These are phyloP conservation scores for Nebria salina DNA, from an alignment of 2,888 invertebrate genomes.

Conservation along the genomic window DNA sequence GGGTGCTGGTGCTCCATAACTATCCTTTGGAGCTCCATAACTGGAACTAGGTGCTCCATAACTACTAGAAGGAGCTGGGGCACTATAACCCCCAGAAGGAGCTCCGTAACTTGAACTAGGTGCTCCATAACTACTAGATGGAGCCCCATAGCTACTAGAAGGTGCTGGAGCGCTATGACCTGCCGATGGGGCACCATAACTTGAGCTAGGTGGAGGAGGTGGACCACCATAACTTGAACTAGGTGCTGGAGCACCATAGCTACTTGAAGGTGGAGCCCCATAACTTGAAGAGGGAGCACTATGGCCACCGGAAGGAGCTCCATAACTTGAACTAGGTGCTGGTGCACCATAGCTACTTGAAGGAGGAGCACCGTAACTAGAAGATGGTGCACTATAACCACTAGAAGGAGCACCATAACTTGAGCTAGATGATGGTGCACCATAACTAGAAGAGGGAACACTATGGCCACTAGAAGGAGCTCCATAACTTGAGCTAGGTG, in stretches of 20 bases:
- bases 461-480: slow-evolving; percentile 24
- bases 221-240: slow-evolving; percentile 26
- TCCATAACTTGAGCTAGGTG: slow-evolving; percentile 19
- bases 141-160: slow-evolving; percentile 22
- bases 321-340: slow-evolving; percentile 17
- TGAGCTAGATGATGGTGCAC: slow-evolving; percentile 10
- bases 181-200: slow-evolving; percentile 17
- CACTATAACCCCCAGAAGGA: slow-evolving; percentile 2
- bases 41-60: slow-evolving; percentile 1
- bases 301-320: not conserved
- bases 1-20: slow-evolving; percentile 33
- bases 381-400: not conserved
- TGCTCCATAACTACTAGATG: slow-evolving; percentile 18
- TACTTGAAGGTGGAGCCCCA: slow-evolving; percentile 27
- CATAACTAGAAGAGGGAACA: slow-evolving; percentile 24
- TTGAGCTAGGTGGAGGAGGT: slow-evolving; percentile 12
- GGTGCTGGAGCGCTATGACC: slow-evolving; percentile 13
- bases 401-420: slow-evolving; percentile 18
- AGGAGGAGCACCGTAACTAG: slow-evolving; percentile 20
- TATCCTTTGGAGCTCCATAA: slow-evolving; percentile 15
- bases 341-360: slow-evolving; percentile 23
- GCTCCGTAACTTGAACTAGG: slow-evolving; percentile 10
- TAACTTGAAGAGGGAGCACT: slow-evolving; percentile 21
- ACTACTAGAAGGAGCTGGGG: slow-evolving; percentile 5
- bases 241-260: slow-evolving; percentile 15